Base-by-base conservation (phyloP, 1,140 invertebrate genomes). In the Drosophila pseudoobscura region DNA sequence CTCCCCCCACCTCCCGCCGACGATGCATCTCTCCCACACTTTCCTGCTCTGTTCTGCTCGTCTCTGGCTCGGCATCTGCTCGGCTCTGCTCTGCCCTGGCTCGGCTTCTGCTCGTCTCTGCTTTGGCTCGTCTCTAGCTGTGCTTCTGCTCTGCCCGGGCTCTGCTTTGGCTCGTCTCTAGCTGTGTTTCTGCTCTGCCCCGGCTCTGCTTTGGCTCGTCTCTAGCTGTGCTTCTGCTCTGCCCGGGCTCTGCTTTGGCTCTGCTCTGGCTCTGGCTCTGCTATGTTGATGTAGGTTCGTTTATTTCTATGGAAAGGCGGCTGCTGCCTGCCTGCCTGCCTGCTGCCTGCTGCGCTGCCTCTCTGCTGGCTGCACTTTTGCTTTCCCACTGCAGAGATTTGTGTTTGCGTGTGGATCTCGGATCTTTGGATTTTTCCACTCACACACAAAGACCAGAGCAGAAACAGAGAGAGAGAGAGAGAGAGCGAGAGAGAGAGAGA, bases 341-440 rank as follows among this genome's bases (percentile, higher is more conserved):
- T 31, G 31, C 31, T n/a, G n/a, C n/a, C 8, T 9, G 31, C 31
- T 31, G 31, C 31, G 50, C 45, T 26, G 64, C 29, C 43, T 64
- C 47, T 41, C 8, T 31, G 54, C 44, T 41, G 60, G 61, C 79
- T 88, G 83, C 83, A 88, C 83, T 88, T 88, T 88, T 88, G 83
- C 83, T 88, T 88, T 82, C 83, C 75, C 82, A 39, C 35, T 39
- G 78, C 78, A 79, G 63, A 83, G 83, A 87, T 87, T 88, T 75
- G 35, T 45, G 15, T 53, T 31, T 61, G 45, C 13, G 43, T 55
- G 53, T 59, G 75, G 78, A 70, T 76, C 74, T 76, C 74, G 75
- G 78, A 70, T 76, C 74, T 78, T 71, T 83, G 82, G 75, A 87
- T 88, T 88, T 87, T 85, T 85, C 80, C 82, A 87, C 82, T 87